These are phyloP conservation scores for Luscinia luscinia DNA, from an alignment of 2,797 vertebrate species.

Conservation along the genomic window DNA sequence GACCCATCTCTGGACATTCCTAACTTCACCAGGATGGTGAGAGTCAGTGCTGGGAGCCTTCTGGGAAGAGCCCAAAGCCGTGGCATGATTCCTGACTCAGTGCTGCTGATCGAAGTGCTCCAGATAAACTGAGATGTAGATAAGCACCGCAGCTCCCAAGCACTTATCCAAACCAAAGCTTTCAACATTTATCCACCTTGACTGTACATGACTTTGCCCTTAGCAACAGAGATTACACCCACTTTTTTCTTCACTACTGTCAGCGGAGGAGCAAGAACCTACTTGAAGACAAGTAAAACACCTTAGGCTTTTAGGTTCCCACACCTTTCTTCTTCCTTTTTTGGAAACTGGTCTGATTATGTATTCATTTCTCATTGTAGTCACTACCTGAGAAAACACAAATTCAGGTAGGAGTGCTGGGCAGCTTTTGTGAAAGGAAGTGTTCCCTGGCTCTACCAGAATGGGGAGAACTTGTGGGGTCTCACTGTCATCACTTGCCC, in stretches of 20 bases:
- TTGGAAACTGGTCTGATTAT: background rate
- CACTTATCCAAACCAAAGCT: slow-evolving; percentile 52
- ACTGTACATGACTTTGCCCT: slow-evolving; percentile 61
- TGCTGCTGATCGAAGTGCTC: slow-evolving; percentile 34
- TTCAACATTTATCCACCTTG: slow-evolving; percentile 54
- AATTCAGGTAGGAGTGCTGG: background rate
- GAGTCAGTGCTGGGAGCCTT: background rate
- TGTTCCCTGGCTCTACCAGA: background rate
- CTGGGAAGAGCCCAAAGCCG: background rate
- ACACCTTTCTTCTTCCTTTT: slow-evolving; percentile 39
- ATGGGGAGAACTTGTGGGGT: background rate
- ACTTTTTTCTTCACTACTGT: slow-evolving; percentile 37
- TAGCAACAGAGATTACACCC: slow-evolving; percentile 53
- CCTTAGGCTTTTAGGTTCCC: slow-evolving; percentile 58
- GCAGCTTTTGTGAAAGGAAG: background rate
- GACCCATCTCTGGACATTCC: background rate
- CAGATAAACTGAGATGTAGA: slow-evolving; percentile 58
- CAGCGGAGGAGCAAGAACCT: slow-evolving; percentile 52
- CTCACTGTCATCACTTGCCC: background rate
- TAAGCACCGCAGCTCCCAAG: background rate
- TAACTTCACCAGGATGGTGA: background rate
- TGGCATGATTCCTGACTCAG: slow-evolving; percentile 11
- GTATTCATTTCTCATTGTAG: background rate
- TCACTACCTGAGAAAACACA: background rate
- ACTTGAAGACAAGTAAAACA: slow-evolving; percentile 58